Conservation (phyloP, 2,888 invertebrate genomes). For the Hecatera dysodea region DNA sequence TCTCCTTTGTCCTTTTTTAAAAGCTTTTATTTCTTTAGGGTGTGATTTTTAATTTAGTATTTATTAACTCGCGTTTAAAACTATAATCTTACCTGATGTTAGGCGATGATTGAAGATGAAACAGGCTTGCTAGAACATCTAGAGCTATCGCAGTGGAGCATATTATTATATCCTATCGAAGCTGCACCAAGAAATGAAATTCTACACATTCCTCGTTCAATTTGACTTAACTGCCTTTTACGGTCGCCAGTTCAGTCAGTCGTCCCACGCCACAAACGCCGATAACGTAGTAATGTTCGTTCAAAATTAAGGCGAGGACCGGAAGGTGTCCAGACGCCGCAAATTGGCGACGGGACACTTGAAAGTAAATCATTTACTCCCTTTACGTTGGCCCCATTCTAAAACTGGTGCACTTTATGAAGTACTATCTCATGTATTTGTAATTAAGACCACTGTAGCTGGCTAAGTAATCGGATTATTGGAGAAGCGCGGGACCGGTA, state of each 20-base stretch:
- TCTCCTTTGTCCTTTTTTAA: too few species aligned
- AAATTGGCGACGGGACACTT: neutral
- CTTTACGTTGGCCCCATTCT: neutral
- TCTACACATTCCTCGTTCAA: neutral
- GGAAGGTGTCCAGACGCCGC: neutral
- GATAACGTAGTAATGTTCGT: neutral
- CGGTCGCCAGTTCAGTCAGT: neutral
- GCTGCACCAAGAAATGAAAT: neutral
- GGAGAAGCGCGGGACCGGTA: neutral
- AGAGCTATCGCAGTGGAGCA: neutral
- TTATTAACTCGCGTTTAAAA: neutral
- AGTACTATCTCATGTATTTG: neutral
- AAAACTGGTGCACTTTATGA: neutral
- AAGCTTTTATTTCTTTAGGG: too few species aligned
- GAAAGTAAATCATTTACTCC: slow-evolving; percentile 20
- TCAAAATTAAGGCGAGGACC: neutral
- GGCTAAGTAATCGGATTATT: slow-evolving; percentile 1
- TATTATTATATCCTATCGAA: neutral
- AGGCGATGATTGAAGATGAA: neutral
- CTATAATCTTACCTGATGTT: neutral
- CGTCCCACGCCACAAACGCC: neutral
- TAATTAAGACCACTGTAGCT: neutral
- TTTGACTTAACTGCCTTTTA: neutral
- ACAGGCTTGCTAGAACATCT: neutral
- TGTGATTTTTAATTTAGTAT: too few species aligned